Evolutionary conservation across 2,888 invertebrate species (phyloP).

Genomic region (Bombylius major): DNA sequence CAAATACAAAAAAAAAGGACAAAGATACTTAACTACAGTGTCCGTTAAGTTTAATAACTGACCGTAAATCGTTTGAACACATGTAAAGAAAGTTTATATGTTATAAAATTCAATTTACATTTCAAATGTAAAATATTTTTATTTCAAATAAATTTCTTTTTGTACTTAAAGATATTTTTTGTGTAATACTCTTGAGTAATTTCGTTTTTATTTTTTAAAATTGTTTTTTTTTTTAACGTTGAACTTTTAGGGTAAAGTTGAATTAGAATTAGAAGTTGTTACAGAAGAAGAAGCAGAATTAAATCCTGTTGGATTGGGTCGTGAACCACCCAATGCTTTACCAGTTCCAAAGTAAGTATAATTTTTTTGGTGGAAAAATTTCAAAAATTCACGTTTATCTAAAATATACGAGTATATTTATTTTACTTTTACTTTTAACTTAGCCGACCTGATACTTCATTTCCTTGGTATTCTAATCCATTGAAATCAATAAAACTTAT

Average conservation of each 20-base stretch:
- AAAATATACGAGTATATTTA: background rate
- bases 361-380: background rate
- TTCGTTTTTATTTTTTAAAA: background rate
- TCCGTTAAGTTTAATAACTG: too few species aligned
- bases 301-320: slow-evolving; percentile 51
- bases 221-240: background rate
- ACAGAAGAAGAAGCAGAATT: slow-evolving; percentile 45
- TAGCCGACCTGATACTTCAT: slow-evolving; percentile 50
- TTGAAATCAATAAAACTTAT: slow-evolving; percentile 37
- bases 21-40: too few species aligned
- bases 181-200: too few species aligned
- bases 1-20: too few species aligned
- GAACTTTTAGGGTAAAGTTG: slow-evolving; percentile 50
- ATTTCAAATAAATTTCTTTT: too few species aligned
- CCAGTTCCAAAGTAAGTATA: slow-evolving; percentile 47
- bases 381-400: background rate
- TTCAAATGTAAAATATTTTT: too few species aligned
- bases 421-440: slow-evolving; percentile 3
- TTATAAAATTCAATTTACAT: too few species aligned
- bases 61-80: too few species aligned
- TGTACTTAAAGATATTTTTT: too few species aligned
- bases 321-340: slow-evolving; percentile 48
- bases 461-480: slow-evolving; percentile 46
- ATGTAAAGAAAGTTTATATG: too few species aligned
- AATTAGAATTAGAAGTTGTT: slow-evolving; percentile 51